phyloP scores from a whole-genome alignment of 2,888 invertebrate species.

The Drosophila emarginata region DNA sequence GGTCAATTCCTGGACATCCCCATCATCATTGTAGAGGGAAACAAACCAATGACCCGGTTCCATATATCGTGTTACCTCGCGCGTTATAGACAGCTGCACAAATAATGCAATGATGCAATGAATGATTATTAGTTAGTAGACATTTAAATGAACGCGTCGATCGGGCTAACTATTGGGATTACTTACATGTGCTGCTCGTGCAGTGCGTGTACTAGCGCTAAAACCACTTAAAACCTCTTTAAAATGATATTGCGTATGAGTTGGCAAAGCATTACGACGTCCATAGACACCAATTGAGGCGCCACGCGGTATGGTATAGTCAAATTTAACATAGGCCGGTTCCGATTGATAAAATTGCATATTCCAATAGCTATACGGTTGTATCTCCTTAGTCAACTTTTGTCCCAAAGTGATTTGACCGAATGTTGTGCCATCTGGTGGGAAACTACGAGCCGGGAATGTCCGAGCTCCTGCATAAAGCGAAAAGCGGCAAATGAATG shows the following conservation, averaged over 20 bases:
- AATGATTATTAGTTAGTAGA: conserved; percentile 57
- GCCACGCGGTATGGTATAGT: conserved; percentile 95
- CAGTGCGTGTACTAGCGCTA: conserved; percentile 92
- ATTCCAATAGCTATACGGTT: conserved; percentile 98
- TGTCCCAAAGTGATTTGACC: conserved; percentile 94
- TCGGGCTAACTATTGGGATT: conserved; percentile 34
- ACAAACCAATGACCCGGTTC: conserved; percentile 98
- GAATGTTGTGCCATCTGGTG: conserved; percentile 96
- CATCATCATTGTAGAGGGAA: conserved; percentile 97
- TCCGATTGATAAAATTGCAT: conserved; percentile 98
- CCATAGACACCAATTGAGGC: conserved; percentile 98
- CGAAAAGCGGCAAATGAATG: conserved; percentile 17
- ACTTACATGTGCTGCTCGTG: conserved; percentile 94
- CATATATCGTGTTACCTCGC: conserved; percentile 96
- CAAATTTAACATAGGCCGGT: conserved; percentile 96
- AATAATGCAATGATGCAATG: conserved; percentile 20
- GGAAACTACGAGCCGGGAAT: conserved; percentile 94
- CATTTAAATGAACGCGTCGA: conserved; percentile 4
- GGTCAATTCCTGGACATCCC: conserved; percentile 93
- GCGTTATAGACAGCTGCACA: conserved; percentile 89
- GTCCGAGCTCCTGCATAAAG: conserved; percentile 89
- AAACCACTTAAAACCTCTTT: conserved; percentile 95
- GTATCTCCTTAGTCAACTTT: conserved; percentile 93
- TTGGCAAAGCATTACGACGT: conserved; percentile 95
- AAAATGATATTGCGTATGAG: conserved; percentile 98